Evolutionary conservation across 64 coral and sea anemone species (phyloP), one percentile per base, ranked within the genome.

Genomic region (Stichodactyla mertensii): DNA sequence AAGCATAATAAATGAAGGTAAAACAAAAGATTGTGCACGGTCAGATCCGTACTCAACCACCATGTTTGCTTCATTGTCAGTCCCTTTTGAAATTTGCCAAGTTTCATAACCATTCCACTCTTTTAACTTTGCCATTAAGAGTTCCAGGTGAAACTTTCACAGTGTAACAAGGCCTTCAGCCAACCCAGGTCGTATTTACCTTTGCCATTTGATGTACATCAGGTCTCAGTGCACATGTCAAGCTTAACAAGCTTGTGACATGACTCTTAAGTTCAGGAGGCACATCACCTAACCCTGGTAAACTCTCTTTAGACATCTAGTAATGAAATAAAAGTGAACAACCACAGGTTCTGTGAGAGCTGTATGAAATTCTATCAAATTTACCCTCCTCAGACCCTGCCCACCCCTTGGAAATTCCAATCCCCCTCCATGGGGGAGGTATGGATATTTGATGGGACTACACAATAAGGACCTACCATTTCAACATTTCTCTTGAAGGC

Each of bases 151-250:
- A 45, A 45, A 45, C 36, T 45, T 45, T 45, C 36, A 31, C 28
- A 45, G 36, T 45, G 36, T 45, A 45, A 45, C 3, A 2, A 2
- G 36, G 36, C 36, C 36, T 45, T 45, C 36, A 45, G 36, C 36
- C 36, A 45, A 45, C 36, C 36, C 36, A 45, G 36, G 36, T 45
- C 1, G 3, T 45, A 55, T 61, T 60, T 88, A 98, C 95, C 90
- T 98, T 98, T 16, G 89, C 86, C 92, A 98, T 94, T 80, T 91
- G 77, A 77, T 99, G 97, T 16, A 89, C 90, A 89, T 99, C 97
- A 87, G 93, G 91, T 84, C 97, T 88, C 31, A 92, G 31, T 13
- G 88, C 51, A 15, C 90, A 85, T 1, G 97, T 95, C 5, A 99
- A 83, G 22, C 93, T 92, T 22, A 99, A 86, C 51, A 99, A 86